Percentiles rank a stretch among this genome's conserved stretches.
Evolutionary conservation across 2,113 vertebrate genomes (phyloP).

Genomic region (Uropsilus gracilis): DNA sequence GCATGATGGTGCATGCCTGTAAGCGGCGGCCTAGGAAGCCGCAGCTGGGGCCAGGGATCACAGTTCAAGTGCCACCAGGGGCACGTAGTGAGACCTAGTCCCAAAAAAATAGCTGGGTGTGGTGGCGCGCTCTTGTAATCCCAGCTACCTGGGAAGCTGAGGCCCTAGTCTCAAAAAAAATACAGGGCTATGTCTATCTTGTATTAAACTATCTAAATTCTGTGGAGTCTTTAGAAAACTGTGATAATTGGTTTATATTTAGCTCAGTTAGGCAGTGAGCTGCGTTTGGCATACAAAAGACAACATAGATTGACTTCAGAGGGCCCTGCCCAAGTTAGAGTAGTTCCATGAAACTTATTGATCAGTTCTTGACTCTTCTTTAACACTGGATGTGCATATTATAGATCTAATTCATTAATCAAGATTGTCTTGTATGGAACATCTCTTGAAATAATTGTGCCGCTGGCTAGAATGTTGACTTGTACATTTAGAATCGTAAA

Average conservation of each 20-base stretch:
- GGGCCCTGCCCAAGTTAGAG: not conserved
- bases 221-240: constrained; percentile 13
- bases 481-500: constrained; percentile 34
- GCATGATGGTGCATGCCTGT: too few species aligned
- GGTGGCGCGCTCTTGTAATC: too few species aligned
- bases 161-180: too few species aligned
- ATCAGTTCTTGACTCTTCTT: not conserved
- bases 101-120: too few species aligned
- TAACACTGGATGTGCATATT: constrained; percentile 16
- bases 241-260: constrained; percentile 45
- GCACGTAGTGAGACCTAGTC: too few species aligned
- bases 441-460: constrained; percentile 40
- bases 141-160: too few species aligned
- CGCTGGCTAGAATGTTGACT: not conserved
- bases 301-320: not conserved
- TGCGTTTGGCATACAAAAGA: not conserved
- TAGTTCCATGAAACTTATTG: not conserved
- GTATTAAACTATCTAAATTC: constrained; percentile 23
- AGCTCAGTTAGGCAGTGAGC: not conserved
- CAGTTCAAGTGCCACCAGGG: too few species aligned
- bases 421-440: constrained; percentile 14
- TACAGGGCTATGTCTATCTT: not conserved
- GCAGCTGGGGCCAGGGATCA: too few species aligned
- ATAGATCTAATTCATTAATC: constrained; percentile 37
- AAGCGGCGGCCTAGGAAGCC: too few species aligned